phyloP scores from a whole-genome alignment of 1,140 invertebrate genomes.

The Thrips palmi region DNA sequence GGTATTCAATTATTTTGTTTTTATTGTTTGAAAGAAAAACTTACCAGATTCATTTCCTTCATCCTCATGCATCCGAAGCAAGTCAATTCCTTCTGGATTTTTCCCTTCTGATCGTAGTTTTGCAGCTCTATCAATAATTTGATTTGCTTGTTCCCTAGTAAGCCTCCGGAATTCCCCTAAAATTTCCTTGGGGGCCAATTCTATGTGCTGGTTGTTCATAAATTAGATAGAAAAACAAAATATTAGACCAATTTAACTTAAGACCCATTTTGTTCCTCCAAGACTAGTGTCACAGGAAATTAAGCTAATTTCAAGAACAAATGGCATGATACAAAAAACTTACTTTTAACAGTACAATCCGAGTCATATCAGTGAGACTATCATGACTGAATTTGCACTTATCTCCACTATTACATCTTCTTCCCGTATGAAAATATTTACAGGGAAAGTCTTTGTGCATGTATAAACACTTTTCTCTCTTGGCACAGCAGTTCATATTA shows the following conservation, averaged over 20 bases:
- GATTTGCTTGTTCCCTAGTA: too few species aligned
- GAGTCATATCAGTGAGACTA: constrained; percentile 51
- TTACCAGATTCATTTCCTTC: too few species aligned
- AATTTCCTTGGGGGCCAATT: constrained; percentile 77
- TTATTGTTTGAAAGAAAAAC: too few species aligned
- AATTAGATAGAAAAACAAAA: constrained; percentile 21
- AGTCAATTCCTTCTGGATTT: too few species aligned
- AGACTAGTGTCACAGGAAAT: not conserved
- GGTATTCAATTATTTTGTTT: too few species aligned
- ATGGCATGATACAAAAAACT: constrained; percentile 2
- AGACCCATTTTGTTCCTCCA: not conserved
- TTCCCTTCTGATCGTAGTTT: too few species aligned
- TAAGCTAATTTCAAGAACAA: constrained; percentile 1
- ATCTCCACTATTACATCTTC: constrained; percentile 58
- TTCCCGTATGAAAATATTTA: constrained; percentile 88
- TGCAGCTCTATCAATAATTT: too few species aligned
- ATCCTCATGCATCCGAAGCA: too few species aligned
- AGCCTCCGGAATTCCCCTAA: constrained; percentile 69
- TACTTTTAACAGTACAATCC: constrained; percentile 43
- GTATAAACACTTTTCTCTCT: constrained; percentile 87
- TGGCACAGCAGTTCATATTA: constrained; percentile 85
- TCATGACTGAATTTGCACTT: constrained; percentile 89
- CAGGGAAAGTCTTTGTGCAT: constrained; percentile 96
- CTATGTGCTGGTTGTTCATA: constrained; percentile 77
- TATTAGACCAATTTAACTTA: not conserved